Evolutionary conservation across 2,888 invertebrate species (phyloP).

Genomic region (Mythimna loreyi): DNA sequence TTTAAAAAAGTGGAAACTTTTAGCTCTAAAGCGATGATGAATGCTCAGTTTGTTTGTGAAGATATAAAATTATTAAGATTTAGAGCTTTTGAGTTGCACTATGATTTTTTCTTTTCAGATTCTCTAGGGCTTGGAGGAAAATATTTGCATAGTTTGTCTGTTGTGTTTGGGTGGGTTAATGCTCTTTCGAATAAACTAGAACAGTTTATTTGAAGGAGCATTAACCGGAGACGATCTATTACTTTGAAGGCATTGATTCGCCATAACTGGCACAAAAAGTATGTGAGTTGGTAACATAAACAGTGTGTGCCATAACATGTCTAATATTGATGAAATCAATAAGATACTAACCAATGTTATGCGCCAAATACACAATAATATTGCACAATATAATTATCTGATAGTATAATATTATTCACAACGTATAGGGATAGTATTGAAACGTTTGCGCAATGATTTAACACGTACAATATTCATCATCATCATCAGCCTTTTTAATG

Average conservation of each 20-base stretch:
- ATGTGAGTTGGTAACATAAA: too few species aligned
- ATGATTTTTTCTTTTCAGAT: not conserved
- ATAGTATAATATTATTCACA: too few species aligned
- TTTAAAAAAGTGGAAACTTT: constrained; percentile 44
- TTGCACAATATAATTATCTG: too few species aligned
- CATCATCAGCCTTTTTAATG: too few species aligned
- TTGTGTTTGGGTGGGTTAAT: constrained; percentile 1
- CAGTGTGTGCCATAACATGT: too few species aligned
- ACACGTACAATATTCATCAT: too few species aligned
- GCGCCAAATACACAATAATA: too few species aligned
- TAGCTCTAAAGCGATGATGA: constrained; percentile 35
- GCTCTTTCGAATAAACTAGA: not conserved
- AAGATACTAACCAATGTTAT: too few species aligned
- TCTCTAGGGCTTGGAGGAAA: not conserved
- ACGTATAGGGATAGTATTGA: too few species aligned
- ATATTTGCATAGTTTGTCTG: constrained; percentile 1
- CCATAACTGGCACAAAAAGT: too few species aligned
- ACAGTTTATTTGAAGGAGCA: not conserved
- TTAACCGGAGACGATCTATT: not conserved
- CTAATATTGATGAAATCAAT: too few species aligned
- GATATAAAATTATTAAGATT: constrained; percentile 32
- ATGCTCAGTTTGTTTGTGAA: constrained; percentile 39
- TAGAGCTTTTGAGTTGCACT: not conserved
- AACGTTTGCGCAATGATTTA: too few species aligned
- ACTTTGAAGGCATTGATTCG: not conserved